Evolutionary conservation across 2,113 vertebrate species (phyloP), one percentile per base, ranked within the genome.

Genomic region (Grantiella picta): DNA sequence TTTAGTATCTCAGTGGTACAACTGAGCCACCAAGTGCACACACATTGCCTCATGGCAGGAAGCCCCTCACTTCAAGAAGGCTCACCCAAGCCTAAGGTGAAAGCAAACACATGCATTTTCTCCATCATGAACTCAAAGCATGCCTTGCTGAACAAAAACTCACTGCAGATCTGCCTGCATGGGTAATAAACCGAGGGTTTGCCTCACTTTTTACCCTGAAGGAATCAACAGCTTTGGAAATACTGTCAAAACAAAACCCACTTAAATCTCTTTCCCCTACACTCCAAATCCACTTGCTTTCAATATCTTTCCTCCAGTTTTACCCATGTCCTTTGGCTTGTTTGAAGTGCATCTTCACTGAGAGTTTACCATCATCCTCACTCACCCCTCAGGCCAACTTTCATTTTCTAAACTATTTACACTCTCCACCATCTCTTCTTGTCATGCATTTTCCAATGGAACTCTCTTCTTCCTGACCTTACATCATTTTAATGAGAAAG

Each of bases 371-470:
- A 56, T 25, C 38, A 8, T 9, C 18, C 36, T 25, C 65, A 42
- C 49, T 87, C 78, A 64, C 15, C 31, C 42, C 86, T 77, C 83
- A 64, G 66, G 60, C 60, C 65, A 72, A 82, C 87, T 77, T 93
- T 36, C 38, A 19, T 92, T 95, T 95, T 93, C 90, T 92, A 11
- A 84, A 86, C 85, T 72, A 69, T 54, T 86, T 63, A 33, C 76
- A 82, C 50, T 76, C 68, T 86, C 85, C 65, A 82, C 60, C 69
- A 64, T 81, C 64, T 85, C 88, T 84, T 40, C 82, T 72, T 82
- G 76, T 25, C 31, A 11, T 5, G 15, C 57, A 44, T 86, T 87
- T 91, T 81, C 82, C 87, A 50, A 84, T 40, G 60, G 42, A 56
- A 71, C 45, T 61, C 47, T 54, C 56, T 73, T 50, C 50, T 86